These are phyloP conservation scores for Caloenas nicobarica DNA, from an alignment of 2,113 vertebrate species.

Conservation along the genomic window DNA sequence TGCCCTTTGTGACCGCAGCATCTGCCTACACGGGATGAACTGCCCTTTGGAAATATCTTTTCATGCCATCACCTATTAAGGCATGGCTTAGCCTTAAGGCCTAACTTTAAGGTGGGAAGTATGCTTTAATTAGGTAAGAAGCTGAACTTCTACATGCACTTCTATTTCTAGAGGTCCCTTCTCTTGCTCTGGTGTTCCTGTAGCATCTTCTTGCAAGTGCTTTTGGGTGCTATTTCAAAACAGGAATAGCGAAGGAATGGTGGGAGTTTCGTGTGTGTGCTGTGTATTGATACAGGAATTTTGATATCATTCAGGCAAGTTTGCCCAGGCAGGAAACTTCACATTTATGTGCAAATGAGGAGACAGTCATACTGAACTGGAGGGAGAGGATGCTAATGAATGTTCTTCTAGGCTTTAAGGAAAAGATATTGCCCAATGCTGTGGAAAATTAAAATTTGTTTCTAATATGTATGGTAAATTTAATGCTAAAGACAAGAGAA, in stretches of 20 bases:
- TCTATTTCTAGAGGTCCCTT: not conserved
- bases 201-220: not conserved
- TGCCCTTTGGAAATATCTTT: not conserved
- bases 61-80: not conserved
- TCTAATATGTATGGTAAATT: conserved; percentile 65
- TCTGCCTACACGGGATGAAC: not conserved
- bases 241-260: not conserved
- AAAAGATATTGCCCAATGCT: conserved; percentile 68
- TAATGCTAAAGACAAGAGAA: conserved; percentile 67
- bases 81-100: not conserved
- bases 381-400: conserved; percentile 57
- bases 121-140: not conserved
- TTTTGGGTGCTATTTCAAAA: not conserved
- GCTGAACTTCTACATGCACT: not conserved
- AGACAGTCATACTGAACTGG: conserved; percentile 18
- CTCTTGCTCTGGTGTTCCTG: not conserved
- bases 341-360: conserved; percentile 67
- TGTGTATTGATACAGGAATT: not conserved
- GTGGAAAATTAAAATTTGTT: conserved; percentile 74
- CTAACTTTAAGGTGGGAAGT: not conserved
- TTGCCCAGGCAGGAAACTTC: conserved; percentile 38
- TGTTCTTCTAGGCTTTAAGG: conserved; percentile 64
- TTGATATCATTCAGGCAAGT: not conserved
- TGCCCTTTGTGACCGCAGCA: not conserved
- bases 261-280: not conserved